These are phyloP conservation scores for Ptilodon capucinus DNA, from an alignment of 2,888 invertebrate genomes.

Conservation along the genomic window DNA sequence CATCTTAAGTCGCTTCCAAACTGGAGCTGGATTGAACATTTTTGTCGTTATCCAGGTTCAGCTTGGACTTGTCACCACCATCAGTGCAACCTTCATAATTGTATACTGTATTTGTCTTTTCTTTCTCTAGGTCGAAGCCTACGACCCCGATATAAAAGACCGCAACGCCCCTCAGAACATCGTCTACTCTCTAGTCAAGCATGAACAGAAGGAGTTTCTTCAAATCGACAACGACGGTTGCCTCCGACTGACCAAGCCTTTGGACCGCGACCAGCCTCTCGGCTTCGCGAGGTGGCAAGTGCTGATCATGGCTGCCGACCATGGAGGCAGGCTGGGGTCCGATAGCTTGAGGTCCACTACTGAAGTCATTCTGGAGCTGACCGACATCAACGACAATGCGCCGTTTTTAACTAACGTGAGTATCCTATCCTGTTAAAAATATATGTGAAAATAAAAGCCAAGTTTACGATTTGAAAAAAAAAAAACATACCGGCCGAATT, in stretches of 20 bases:
- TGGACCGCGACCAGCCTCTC: constrained; percentile 94
- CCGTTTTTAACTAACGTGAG: constrained; percentile 91
- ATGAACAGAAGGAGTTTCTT: constrained; percentile 87
- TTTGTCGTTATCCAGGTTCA: no score
- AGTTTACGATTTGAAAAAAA: no score
- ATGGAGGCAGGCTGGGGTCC: constrained; percentile 83
- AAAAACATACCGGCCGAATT: no score
- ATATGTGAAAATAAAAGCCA: no score
- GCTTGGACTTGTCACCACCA: no score
- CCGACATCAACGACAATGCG: constrained; percentile 97
- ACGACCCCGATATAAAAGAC: constrained; percentile 93
- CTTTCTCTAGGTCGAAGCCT: constrained; percentile 84
- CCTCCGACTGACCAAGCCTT: constrained; percentile 86
- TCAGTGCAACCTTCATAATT: no score
- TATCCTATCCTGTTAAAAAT: constrained; percentile 24
- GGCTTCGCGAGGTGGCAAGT: constrained; percentile 92
- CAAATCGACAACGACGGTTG: constrained; percentile 90
- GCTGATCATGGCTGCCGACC: constrained; percentile 89
- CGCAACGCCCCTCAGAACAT: constrained; percentile 89
- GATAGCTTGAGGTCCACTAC: constrained; percentile 85
- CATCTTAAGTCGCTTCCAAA: no score
- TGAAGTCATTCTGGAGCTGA: constrained; percentile 86
- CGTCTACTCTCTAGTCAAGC: constrained; percentile 88
- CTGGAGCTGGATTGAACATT: no score
- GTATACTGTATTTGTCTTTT: background rate